Evolutionary conservation across 2,888 invertebrate genomes (phyloP).

Genomic region (Dusona sp.): DNA sequence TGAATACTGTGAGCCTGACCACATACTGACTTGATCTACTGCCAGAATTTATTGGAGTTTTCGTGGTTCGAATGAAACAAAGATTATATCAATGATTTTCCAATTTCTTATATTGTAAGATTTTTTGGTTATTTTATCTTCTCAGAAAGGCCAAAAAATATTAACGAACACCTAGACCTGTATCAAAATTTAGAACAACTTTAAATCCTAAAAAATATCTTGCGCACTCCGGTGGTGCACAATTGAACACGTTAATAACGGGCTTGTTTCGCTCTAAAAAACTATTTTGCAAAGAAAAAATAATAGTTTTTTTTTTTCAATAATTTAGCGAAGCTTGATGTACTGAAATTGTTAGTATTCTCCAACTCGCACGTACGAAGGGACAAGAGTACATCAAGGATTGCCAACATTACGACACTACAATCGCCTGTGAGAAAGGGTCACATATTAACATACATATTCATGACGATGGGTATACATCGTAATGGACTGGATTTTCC

Average conservation of each 20-base stretch:
- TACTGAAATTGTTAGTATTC: not conserved
- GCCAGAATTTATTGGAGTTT: not conserved
- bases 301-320: not conserved
- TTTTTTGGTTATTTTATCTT: not conserved
- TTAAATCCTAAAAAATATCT: no score
- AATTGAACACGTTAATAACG: not conserved
- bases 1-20: not conserved
- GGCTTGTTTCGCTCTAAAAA: not conserved
- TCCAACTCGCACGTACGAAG: not conserved
- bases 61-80: not conserved
- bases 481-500: constrained; percentile 52
- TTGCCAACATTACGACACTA: constrained; percentile 24
- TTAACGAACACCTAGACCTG: not conserved
- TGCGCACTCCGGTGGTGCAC: no score
- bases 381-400: not conserved
- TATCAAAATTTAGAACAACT: no score
- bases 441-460: constrained; percentile 59
- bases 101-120: not conserved
- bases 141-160: not conserved
- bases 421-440: not conserved
- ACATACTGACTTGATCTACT: not conserved
- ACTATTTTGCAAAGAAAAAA: not conserved
- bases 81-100: not conserved
- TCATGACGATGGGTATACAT: constrained; percentile 38
- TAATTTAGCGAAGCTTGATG: not conserved